Evolutionary conservation across 1,140 invertebrate genomes (phyloP).

Genomic region (Heliconius nattereri): DNA sequence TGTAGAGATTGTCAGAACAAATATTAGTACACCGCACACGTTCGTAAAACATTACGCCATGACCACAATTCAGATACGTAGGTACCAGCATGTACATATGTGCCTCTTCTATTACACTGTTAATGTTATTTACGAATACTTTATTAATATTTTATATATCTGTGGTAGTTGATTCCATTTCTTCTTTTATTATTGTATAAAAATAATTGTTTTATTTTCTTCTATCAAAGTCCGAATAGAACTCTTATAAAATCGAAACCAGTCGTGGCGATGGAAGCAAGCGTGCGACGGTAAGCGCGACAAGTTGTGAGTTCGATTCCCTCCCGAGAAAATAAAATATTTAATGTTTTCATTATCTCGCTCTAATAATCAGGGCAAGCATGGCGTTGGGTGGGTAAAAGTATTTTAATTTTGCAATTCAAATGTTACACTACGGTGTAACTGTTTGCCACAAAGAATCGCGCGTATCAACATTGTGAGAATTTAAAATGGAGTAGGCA

Average conservation of each 20-base stretch:
- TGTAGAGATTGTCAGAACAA: constrained; percentile 16
- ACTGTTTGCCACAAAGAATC: neutral
- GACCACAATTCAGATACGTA: constrained; percentile 22
- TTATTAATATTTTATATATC: neutral
- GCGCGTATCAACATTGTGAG: constrained; percentile 15
- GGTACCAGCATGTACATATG: neutral
- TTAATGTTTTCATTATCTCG: too few relatives aligned
- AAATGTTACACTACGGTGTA: neutral
- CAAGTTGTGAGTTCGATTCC: too few relatives aligned
- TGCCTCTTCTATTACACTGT: constrained; percentile 13
- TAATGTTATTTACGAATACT: neutral
- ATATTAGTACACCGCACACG: constrained; percentile 26
- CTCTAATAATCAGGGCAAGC: too few relatives aligned
- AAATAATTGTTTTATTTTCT: too few relatives aligned
- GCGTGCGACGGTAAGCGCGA: too few relatives aligned
- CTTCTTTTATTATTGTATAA: neutral
- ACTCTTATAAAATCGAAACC: too few relatives aligned
- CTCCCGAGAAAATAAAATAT: too few relatives aligned
- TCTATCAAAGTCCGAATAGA: too few relatives aligned
- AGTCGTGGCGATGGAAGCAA: too few relatives aligned
- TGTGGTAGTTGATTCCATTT: neutral
- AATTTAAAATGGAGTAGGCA: constrained; percentile 28
- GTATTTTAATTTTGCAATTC: too few relatives aligned
- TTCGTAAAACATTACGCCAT: constrained; percentile 18
- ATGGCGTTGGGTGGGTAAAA: too few relatives aligned